Conservation (phyloP, 35 echinoderm and acorn worm genomes). For the Chiridota heheva region DNA sequence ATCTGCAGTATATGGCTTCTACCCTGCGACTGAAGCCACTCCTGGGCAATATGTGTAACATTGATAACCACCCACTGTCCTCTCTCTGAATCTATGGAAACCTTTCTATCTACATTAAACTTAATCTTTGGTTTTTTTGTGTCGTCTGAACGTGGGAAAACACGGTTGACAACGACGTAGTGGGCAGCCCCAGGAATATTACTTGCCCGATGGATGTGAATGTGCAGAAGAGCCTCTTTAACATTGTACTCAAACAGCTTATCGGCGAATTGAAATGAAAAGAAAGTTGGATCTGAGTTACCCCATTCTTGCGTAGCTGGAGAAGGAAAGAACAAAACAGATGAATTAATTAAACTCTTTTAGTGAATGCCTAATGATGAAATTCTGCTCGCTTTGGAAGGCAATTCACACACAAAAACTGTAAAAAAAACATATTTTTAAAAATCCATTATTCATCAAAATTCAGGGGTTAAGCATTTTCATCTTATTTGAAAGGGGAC, state of each 20-base stretch:
- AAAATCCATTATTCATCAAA: too few relatives aligned
- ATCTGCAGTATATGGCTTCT: slow-evolving; percentile 50
- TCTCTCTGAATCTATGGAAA: slow-evolving; percentile 9
- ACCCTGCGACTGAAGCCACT: slow-evolving; percentile 57
- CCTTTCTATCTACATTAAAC: slow-evolving; percentile 36
- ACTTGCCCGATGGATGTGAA: slow-evolving; percentile 43
- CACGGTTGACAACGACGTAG: slow-evolving; percentile 44
- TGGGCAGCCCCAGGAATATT: slow-evolving; percentile 5
- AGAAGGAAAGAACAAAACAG: slow-evolving; percentile 10
- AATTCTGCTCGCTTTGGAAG: too few relatives aligned
- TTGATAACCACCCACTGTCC: slow-evolving; percentile 69
- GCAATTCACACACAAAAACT: too few relatives aligned
- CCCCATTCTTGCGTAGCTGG: slow-evolving; percentile 30
- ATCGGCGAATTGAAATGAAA: slow-evolving; percentile 60
- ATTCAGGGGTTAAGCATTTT: too few relatives aligned
- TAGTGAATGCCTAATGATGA: too few relatives aligned
- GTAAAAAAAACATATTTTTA: too few relatives aligned
- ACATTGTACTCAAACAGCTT: slow-evolving; percentile 65
- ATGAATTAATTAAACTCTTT: neutral
- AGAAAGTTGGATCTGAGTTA: neutral
- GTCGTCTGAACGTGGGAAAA: slow-evolving; percentile 6
- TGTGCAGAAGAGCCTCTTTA: slow-evolving; percentile 55
- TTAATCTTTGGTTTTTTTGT: slow-evolving; percentile 29
- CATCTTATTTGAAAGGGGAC: too few relatives aligned
- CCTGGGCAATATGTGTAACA: slow-evolving; percentile 56